Percentiles rank a stretch among this genome's conserved stretches.
Evolutionary conservation across 2,888 invertebrate genomes (phyloP).

Genomic region (Pseudococcus jackbeardsleyi): DNA sequence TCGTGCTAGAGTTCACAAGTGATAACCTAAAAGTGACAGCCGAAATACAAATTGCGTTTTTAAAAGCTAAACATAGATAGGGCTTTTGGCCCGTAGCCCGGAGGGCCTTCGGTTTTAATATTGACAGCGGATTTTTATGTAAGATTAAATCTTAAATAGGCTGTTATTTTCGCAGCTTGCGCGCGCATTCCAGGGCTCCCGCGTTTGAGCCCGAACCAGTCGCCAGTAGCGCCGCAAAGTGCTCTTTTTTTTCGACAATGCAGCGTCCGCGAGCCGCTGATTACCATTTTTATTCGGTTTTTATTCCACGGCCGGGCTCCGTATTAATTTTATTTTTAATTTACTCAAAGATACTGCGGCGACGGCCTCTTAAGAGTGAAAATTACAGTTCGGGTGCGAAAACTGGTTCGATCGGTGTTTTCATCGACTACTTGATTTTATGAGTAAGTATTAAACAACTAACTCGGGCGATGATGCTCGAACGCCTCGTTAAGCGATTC

Average conservation of each 20-base stretch:
- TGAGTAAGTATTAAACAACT: neutral
- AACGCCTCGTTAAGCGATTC: constrained; percentile 28
- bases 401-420: constrained; percentile 55
- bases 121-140: constrained; percentile 40
- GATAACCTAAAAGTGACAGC: constrained; percentile 46
- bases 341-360: constrained; percentile 25
- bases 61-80: neutral
- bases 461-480: neutral
- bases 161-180: constrained; percentile 42
- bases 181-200: constrained; percentile 34
- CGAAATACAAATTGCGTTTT: constrained; percentile 47
- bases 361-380: neutral
- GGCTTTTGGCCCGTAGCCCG: constrained; percentile 16
- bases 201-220: constrained; percentile 19
- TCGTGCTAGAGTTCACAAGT: neutral
- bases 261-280: constrained; percentile 3
- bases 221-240: constrained; percentile 46
- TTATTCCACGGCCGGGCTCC: neutral
- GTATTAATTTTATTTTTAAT: constrained; percentile 57
- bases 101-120: constrained; percentile 21
- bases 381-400: constrained; percentile 35
- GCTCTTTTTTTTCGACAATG: constrained; percentile 44
- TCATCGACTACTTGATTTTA: constrained; percentile 47
- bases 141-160: constrained; percentile 53
- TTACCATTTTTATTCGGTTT: constrained; percentile 50